Conservation (phyloP, 1,140 invertebrate species). For the Ips nitidus region DNA sequence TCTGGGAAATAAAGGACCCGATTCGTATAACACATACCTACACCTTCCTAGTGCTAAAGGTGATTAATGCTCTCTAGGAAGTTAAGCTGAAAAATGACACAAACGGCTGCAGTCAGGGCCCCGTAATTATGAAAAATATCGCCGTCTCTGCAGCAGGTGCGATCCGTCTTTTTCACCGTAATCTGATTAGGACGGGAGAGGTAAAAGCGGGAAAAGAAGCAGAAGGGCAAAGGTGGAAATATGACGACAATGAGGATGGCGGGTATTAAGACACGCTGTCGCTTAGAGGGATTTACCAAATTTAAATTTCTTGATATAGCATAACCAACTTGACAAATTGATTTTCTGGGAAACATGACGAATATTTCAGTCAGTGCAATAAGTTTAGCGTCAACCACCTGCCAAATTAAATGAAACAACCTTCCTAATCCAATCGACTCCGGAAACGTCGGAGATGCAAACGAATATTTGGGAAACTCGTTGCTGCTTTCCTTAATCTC, state of each 20-base stretch:
- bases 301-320: too few species aligned
- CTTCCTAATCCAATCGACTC: not conserved
- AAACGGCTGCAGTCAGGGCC: conserved; percentile 12
- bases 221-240: conserved; percentile 15
- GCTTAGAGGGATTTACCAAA: too few species aligned
- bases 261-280: too few species aligned
- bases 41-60: not conserved
- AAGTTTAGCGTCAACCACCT: not conserved
- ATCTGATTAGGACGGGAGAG: conserved; percentile 15
- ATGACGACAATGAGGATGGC: not conserved
- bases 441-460: not conserved
- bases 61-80: conserved; percentile 9
- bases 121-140: conserved; percentile 23
- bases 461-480: not conserved
- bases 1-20: not conserved
- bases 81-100: conserved; percentile 21
- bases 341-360: too few species aligned
- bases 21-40: not conserved
- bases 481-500: not conserved
- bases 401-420: not conserved
- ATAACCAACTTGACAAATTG: too few species aligned
- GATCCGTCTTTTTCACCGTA: conserved; percentile 23
- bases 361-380: not conserved
- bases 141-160: conserved; percentile 21
- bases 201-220: conserved; percentile 6